Evolutionary conservation across 2,797 vertebrate species (phyloP).

Genomic region (Melopsittacus undulatus): DNA sequence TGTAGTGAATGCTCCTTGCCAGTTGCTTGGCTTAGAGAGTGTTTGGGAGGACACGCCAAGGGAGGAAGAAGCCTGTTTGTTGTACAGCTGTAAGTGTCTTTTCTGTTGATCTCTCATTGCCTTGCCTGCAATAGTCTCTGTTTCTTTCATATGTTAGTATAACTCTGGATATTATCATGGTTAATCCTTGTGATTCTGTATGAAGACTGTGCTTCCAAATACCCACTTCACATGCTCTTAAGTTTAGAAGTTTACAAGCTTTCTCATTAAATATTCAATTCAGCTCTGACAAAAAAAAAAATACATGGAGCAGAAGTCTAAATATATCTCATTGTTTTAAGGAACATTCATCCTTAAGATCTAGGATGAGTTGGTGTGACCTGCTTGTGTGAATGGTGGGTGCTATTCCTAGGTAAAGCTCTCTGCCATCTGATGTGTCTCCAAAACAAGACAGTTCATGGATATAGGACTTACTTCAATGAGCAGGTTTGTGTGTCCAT

Average conservation of each 20-base stretch:
- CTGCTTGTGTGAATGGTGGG: not conserved
- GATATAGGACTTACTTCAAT: not conserved
- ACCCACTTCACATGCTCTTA: not conserved
- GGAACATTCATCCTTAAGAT: not conserved
- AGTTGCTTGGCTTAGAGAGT: not conserved
- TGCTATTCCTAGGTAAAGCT: not conserved
- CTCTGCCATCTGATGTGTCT: not conserved
- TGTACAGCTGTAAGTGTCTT: not conserved
- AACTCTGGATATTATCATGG: not conserved
- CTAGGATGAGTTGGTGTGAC: not conserved
- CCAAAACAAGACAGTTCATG: not conserved
- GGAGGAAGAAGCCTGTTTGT: not conserved
- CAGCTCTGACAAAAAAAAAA: not conserved
- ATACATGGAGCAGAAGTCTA: not conserved
- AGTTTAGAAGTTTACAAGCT: not conserved
- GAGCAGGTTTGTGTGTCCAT: not conserved
- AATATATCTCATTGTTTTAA: not conserved
- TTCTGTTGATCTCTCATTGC: not conserved
- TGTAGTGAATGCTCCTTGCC: not conserved
- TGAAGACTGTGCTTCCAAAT: not conserved
- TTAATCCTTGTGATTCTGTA: not conserved
- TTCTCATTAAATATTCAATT: not conserved
- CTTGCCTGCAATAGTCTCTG: not conserved
- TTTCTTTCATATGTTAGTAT: rapidly evolving
- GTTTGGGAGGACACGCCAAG: not conserved